Evolutionary conservation across 2,888 invertebrate genomes (phyloP).

Genomic region (Pristionchus japonicus): DNA sequence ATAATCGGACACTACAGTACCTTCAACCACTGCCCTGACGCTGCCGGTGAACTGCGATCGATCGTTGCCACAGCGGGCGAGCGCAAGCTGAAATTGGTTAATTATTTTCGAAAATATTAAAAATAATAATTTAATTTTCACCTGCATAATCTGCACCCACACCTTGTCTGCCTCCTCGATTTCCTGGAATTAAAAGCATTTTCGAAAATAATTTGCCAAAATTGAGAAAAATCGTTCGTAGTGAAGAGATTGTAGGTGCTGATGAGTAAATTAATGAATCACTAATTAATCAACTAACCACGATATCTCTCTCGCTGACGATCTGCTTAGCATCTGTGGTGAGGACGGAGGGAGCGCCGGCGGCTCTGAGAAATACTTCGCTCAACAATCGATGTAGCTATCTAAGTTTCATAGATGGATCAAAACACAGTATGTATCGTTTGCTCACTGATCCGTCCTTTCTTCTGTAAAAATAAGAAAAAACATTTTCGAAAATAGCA

Average conservation of each 20-base stretch:
- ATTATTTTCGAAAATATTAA: background rate
- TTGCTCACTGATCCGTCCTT: too few relatives aligned
- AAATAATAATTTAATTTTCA: slow-evolving; percentile 54
- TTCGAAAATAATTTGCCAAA: background rate
- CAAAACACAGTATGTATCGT: too few relatives aligned
- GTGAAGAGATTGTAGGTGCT: too few relatives aligned
- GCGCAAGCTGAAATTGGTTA: slow-evolving; percentile 17
- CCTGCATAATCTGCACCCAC: slow-evolving; percentile 69
- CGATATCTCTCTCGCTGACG: background rate
- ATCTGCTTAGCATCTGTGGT: slow-evolving; percentile 12
- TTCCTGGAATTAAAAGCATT: background rate
- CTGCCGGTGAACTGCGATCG: slow-evolving; percentile 60
- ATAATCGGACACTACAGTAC: too few relatives aligned
- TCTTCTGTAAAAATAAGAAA: background rate
- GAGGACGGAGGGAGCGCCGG: slow-evolving; percentile 26
- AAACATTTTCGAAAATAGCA: background rate
- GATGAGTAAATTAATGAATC: background rate
- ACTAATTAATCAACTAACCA: background rate
- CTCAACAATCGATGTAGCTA: too few relatives aligned
- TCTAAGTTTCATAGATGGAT: background rate
- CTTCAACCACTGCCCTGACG: slow-evolving; percentile 70
- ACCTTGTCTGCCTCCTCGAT: slow-evolving; percentile 61
- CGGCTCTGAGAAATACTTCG: slow-evolving; percentile 29
- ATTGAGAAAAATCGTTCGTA: too few relatives aligned
- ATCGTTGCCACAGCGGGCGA: slow-evolving; percentile 66